Base-by-base conservation (phyloP, 2,113 vertebrate genomes). In the Eulemur rufifrons region DNA sequence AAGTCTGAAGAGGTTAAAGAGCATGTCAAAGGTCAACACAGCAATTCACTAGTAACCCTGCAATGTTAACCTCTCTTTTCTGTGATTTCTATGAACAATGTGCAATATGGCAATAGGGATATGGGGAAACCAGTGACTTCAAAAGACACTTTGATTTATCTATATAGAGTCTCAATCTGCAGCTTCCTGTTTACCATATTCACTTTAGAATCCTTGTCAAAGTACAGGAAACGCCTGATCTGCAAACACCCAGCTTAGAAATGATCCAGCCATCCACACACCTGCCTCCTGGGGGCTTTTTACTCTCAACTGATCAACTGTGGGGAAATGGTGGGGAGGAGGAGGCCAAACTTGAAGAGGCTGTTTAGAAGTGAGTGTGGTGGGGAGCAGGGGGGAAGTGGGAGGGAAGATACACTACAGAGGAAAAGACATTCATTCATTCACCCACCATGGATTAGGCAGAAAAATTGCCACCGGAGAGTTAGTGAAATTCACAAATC, bases 1-100 rank as follows among this genome's bases (percentile, higher is more conserved):
- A 83, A 89, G 78, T 71, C 56, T 39, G 83, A 86, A 88, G 71
- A 96, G 56, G 68, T 81, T 86, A 89, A 93, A 47, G 89, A 94
- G 77, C 76, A 80, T 37, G 89, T 82, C 89, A 69, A 74, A 93
- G 82, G 93, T 95, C 95, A 96, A 54, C 63, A 77, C 4, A 64
- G 93, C 59, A 92, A 94, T 91, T 86, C 68, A 91, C 89, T 85
- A 80, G 91, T 91, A 84, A 95, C 83, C 59, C 63, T 34, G 39
- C 25, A 86, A 68, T 37, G 63, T 47, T 86, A 80, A 91, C 86
- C 50, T 90, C 74, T 85, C 74, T 50, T 89, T 78, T 89, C 73
- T 73, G 61, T 93, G 86, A 91, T 83, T 78, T 95, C 87, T 91
- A 5, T 32, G 68, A 86, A 89, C 63, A 64, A n/a, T 25, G 71